phyloP scores from a whole-genome alignment of 2,113 vertebrate species.

The Microtus montanus region DNA sequence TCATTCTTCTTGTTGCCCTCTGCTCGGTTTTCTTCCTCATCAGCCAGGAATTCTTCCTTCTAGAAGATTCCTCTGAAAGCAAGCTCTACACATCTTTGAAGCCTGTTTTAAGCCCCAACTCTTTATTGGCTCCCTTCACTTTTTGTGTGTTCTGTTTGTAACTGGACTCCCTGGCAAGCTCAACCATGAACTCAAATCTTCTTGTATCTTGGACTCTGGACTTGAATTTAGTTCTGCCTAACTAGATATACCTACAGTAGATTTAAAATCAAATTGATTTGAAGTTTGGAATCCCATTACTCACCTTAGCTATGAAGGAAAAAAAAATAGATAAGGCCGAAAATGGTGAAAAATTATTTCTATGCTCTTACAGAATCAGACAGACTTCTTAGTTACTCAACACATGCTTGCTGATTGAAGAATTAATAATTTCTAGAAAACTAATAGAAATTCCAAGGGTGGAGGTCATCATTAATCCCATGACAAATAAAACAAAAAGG shows the following conservation, averaged over 20 bases:
- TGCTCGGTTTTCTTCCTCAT: constrained; percentile 16
- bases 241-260: not conserved
- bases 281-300: not conserved
- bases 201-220: not conserved
- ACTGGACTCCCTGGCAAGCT: constrained; percentile 1
- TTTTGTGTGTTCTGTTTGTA: not conserved
- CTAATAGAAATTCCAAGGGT: not conserved
- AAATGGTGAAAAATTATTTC: not conserved
- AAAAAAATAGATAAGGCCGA: not conserved
- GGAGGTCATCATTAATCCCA: not conserved
- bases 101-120: constrained; percentile 6
- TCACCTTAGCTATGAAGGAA: not conserved
- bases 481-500: not conserved
- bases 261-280: not conserved
- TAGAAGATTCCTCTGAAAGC: constrained; percentile 16
- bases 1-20: not conserved
- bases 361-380: not conserved
- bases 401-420: not conserved
- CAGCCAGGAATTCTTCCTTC: not conserved
- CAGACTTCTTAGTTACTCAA: not conserved
- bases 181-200: constrained; percentile 36
- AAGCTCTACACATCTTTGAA: constrained; percentile 17
- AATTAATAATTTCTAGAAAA: constrained; percentile 18
- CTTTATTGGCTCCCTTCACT: not conserved
- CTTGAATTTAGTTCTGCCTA: constrained; percentile 37